These are phyloP conservation scores for Pheucticus melanocephalus DNA, from an alignment of 2,113 vertebrate species.

Conservation along the genomic window DNA sequence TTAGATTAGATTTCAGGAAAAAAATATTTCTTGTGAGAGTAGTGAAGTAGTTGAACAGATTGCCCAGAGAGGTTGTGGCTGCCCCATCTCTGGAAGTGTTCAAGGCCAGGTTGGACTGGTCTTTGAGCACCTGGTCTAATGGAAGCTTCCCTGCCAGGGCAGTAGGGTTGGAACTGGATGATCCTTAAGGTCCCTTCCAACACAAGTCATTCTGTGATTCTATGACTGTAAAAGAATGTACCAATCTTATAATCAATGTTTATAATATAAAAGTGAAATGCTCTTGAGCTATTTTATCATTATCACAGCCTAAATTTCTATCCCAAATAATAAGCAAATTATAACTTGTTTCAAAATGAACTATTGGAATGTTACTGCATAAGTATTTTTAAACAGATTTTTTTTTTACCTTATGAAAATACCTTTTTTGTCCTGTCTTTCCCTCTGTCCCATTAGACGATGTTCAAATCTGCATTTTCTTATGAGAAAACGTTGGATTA, in stretches of 20 bases:
- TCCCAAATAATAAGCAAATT: neutral
- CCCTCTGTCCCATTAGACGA: neutral
- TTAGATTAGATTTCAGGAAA: neutral
- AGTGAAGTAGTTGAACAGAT: neutral
- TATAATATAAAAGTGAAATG: neutral
- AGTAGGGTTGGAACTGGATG: neutral
- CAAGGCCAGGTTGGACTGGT: neutral
- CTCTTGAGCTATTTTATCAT: neutral
- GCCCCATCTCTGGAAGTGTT: neutral
- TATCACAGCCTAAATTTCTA: neutral
- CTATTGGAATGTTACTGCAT: accelerated
- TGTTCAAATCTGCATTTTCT: neutral
- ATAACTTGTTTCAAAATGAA: neutral
- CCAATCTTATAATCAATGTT: neutral
- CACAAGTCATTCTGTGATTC: neutral
- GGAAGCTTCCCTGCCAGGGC: neutral
- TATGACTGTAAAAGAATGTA: neutral
- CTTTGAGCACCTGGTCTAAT: neutral
- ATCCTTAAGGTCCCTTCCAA: neutral
- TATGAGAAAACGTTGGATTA: neutral
- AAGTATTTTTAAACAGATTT: neutral
- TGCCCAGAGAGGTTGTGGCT: neutral
- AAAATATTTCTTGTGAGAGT: neutral
- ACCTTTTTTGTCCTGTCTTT: neutral
- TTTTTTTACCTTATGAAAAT: neutral